Conservation (phyloP, 2,888 invertebrate species). For the Microctonus brassicae region DNA sequence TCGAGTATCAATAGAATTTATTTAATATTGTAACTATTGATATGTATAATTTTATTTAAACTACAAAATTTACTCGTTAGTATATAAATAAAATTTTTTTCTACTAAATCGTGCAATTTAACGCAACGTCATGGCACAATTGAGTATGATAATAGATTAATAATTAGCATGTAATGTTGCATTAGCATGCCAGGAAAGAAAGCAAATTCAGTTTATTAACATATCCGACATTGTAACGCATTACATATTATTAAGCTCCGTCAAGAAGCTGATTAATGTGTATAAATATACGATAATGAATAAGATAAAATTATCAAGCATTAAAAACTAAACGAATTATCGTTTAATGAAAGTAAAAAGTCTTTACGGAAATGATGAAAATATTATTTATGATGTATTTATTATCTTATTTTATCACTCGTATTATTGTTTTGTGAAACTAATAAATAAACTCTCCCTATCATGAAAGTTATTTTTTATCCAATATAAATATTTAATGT, state of each 20-base stretch:
- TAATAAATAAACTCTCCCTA: not conserved
- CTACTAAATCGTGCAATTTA: not conserved
- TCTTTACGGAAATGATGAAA: not conserved
- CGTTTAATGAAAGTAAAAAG: constrained; percentile 19
- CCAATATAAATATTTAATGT: not conserved
- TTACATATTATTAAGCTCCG: constrained; percentile 15
- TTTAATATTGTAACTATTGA: too few species aligned
- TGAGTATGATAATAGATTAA: constrained; percentile 9
- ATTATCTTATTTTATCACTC: not conserved
- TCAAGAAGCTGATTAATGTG: constrained; percentile 9
- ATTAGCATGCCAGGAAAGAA: constrained; percentile 22
- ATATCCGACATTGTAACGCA: constrained; percentile 23
- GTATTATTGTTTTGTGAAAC: too few species aligned
- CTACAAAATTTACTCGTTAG: not conserved
- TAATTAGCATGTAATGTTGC: constrained; percentile 20
- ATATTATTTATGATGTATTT: not conserved
- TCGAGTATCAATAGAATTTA: too few species aligned
- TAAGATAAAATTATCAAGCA: not conserved
- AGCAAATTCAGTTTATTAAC: constrained; percentile 12
- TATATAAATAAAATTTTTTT: not conserved
- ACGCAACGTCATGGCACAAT: constrained; percentile 16
- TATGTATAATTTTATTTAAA: too few species aligned
- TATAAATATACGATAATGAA: not conserved
- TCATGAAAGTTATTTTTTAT: not conserved
- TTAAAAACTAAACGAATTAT: not conserved